Conservation (phyloP, 2,888 invertebrate species). For the Tachina fera region DNA sequence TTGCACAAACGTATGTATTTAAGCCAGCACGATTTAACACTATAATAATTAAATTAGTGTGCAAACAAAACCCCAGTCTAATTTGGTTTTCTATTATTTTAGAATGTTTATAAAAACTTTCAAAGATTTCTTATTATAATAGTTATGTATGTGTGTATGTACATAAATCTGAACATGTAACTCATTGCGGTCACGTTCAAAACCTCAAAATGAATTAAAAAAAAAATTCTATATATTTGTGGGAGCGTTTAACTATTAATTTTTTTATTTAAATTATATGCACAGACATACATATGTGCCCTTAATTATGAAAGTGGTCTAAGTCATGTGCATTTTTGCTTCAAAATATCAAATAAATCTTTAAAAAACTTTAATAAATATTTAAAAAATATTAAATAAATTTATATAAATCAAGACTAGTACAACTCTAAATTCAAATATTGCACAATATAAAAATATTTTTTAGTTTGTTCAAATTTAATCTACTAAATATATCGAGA, state of each 20-base stretch:
- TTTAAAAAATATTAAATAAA: no score
- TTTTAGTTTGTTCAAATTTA: no score
- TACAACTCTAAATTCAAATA: no score
- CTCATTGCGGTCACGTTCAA: slow-evolving; percentile 34
- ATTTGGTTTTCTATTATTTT: slow-evolving; percentile 34
- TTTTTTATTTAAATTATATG: not conserved
- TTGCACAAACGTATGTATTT: slow-evolving; percentile 42
- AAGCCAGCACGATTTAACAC: slow-evolving; percentile 7
- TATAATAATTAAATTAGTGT: slow-evolving; percentile 33
- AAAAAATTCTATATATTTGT: slow-evolving; percentile 2
- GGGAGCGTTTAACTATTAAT: slow-evolving; percentile 5
- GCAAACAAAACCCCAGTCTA: not conserved
- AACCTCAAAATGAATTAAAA: slow-evolving; percentile 33
- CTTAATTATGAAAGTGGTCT: no score
- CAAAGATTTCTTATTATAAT: slow-evolving; percentile 1
- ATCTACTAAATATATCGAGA: no score
- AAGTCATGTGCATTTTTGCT: no score
- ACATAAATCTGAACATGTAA: slow-evolving; percentile 8
- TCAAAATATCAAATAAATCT: no score
- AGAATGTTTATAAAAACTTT: not conserved
- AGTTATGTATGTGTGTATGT: not conserved
- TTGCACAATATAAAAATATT: no score
- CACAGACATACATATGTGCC: not conserved
- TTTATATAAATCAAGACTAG: no score
- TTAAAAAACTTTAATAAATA: no score